Evolutionary conservation across 2,888 invertebrate species (phyloP), one percentile per base, ranked within the genome.

Genomic region (Prenolepis imparis): DNA sequence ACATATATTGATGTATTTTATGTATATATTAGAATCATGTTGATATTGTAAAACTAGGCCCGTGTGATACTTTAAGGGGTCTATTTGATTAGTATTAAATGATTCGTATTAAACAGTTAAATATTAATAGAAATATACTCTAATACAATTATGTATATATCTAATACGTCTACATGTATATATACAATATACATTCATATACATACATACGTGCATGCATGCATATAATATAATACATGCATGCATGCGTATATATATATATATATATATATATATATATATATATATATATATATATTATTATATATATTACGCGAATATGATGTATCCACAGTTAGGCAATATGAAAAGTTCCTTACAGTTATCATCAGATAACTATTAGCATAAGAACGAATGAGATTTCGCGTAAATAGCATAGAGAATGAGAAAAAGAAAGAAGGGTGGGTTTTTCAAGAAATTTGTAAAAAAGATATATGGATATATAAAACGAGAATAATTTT

Each of bases 241-340:
- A 91, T 32, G 32, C 2, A 9, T 11, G 15, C 6, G 8, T 32
- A 12, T 70, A 52, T 21, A 12, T 57, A 39, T 52, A 52, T 36
- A 52, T 15, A 70, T 18, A 67, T 87, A 88, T 87, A 83, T 88
- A 87, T 84, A 82, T 44, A 84, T 88, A 88, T 84, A 86, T 86
- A 87, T 86, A 86, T 87, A 44, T 64, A 84, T 89, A 89, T 91
- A 90, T 89, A 91, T 84, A 91, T 24, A 86, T 1, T 32, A 32
- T 1, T 32, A 32, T 32, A 32, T 32, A 36, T 36, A 36, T 4
- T 36, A 2, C 36, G 75, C 73, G 84, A 88, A 87, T 87, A 92
- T 94, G 93, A 93, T 94, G 94, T 94, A 94, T 94, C 93, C 94
- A 94, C 94, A 93, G 93, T 91, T 94, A 94, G 93, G 94, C 94